A percentile compares a stretch with the other conserved stretches of the same genome.
Evolutionary conservation across 2,888 invertebrate species (phyloP).

Genomic region (Phyto melanocephala): DNA sequence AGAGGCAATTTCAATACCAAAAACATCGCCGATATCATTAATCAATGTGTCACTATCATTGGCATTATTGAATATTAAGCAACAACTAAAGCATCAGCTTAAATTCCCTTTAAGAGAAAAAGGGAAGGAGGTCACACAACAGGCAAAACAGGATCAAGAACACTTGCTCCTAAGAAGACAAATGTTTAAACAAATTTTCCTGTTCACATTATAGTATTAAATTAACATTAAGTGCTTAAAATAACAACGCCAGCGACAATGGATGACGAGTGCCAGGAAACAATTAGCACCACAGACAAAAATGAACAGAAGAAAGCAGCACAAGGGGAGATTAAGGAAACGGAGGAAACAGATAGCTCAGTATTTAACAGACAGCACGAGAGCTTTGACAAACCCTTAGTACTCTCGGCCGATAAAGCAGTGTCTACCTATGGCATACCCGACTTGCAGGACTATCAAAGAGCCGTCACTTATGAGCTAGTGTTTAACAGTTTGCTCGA

Average conservation of each 20-base stretch:
- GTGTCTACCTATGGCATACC: constrained; percentile 77
- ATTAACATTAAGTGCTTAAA: background rate
- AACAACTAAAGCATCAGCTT: background rate
- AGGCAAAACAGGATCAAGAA: background rate
- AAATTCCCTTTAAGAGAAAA: background rate
- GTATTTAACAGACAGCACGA: background rate
- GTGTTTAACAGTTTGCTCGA: constrained; percentile 78
- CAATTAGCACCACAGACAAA: background rate
- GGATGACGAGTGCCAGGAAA: constrained; percentile 47
- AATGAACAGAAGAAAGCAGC: background rate
- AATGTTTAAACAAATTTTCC: constrained; percentile 42
- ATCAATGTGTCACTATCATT: constrained; percentile 34
- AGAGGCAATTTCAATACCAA: background rate
- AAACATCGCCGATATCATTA: background rate
- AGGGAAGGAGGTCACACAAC: background rate
- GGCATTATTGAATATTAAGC: background rate
- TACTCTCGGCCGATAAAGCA: constrained; percentile 74
- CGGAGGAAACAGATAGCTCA: constrained; percentile 48
- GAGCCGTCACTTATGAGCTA: constrained; percentile 78
- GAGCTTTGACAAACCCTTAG: background rate
- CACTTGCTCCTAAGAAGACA: constrained; percentile 9
- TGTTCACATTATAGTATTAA: constrained; percentile 54
- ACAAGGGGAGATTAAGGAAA: no score
- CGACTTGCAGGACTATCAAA: constrained; percentile 75
- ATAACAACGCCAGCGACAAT: constrained; percentile 4